phyloP scores from a whole-genome alignment of 1,140 invertebrate genomes.

The Hermatobates lingyangjiaoensis region DNA sequence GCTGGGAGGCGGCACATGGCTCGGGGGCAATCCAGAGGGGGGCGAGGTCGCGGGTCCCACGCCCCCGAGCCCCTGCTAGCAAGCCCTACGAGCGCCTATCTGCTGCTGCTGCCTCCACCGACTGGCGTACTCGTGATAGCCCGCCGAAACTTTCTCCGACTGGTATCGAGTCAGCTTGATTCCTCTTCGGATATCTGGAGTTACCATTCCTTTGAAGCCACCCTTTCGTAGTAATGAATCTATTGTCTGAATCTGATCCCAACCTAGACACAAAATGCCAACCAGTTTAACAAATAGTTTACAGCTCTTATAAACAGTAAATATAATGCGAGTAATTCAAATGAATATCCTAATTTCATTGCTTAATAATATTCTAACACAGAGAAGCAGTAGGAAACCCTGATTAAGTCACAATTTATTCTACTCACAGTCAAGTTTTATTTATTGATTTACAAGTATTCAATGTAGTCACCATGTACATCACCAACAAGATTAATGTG shows the following conservation, averaged over 20 bases:
- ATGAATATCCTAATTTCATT: too few species aligned
- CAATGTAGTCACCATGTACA: too few species aligned
- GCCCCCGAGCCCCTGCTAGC: conserved; percentile 31
- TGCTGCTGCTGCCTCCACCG: conserved; percentile 32
- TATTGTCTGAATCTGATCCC: conserved; percentile 94
- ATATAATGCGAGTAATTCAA: too few species aligned
- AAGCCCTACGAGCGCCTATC: too few species aligned
- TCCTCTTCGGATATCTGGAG: conserved; percentile 61
- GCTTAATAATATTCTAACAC: too few species aligned
- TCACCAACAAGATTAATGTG: too few species aligned
- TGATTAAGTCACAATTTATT: too few species aligned
- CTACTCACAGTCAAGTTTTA: too few species aligned
- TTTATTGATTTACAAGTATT: too few species aligned
- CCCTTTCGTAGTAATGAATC: conserved; percentile 93
- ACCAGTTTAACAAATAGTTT: too few species aligned
- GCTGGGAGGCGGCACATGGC: not conserved
- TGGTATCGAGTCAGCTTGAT: conserved; percentile 91
- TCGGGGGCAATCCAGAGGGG: not conserved
- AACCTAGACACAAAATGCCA: conserved; percentile 33
- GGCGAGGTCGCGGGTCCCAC: conserved; percentile 1
- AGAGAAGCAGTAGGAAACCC: too few species aligned
- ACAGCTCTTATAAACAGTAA: too few species aligned
- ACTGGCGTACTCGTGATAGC: conserved; percentile 62
- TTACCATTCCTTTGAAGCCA: conserved; percentile 83
- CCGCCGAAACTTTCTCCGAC: conserved; percentile 65